Evolutionary conservation across 2,888 invertebrate species (phyloP), one percentile per base, ranked within the genome.

Genomic region (Melinopterus prodromus): DNA sequence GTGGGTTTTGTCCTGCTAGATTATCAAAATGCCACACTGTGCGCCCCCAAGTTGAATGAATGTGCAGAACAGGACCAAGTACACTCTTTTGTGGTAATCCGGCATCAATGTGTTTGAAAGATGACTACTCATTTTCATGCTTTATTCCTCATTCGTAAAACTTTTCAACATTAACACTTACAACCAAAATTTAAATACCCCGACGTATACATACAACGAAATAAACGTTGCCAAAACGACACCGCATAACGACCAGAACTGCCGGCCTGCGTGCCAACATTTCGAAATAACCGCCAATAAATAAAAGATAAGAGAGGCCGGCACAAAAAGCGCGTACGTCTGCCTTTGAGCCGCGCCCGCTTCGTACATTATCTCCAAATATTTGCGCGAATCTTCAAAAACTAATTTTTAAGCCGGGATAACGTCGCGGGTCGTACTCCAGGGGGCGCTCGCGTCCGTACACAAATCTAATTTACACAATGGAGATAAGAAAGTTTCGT

Each of bases 401-500:
- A 79, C 79, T 79, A 79, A 79, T 79, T 79, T 79, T 79, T 79
- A 77, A 79, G 79, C 79, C 36, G 69, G 79, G 72, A 75, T 78
- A 78, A 78, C 76, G 75, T 37, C 74, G 71, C 79, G 26, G 71
- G 53, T 26, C 79, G 78, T n/a, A 74, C 78, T 71, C 78, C 53
- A 77, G 69, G 69, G 36, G 74, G 74, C 37, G 69, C 70, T 38
- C 36, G 69, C 53, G n/a, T 70, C 74, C 79, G 79, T 78, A 81
- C 82, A 79, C 83, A 82, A 81, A 82, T 84, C 84, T 85, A 88
- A 88, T 88, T 88, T 88, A 88, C 87, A 84, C 85, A 83, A 79
- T 79, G 77, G 84, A 86, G 88, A 89, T 88, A 89, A 89, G 88
- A 87, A 88, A 88, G 87, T 88, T 86, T 85, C 84, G 86, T 86